Base-by-base conservation (phyloP, 2,888 invertebrate genomes). In the Drosophila lacicola region DNA sequence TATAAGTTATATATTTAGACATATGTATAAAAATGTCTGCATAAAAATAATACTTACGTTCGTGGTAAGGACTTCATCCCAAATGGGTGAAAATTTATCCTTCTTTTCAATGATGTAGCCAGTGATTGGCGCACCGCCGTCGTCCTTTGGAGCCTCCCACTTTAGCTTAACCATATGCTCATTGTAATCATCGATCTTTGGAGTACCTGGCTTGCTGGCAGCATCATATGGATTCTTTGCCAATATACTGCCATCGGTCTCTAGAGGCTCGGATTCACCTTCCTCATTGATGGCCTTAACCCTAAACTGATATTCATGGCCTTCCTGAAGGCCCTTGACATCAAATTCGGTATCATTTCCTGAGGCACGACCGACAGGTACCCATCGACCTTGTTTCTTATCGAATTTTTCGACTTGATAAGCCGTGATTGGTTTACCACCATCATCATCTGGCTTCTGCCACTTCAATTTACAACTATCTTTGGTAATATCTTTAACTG, bases 161-260 rank as follows among this genome's bases (percentile, higher is more conserved):
- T 95, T 95, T 60, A 99, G 95, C 92, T 97, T 96, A 54, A 98
- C 97, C 71, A 96, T 95, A 92, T 97, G 96, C 66, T 96, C 96
- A 91, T 97, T 97, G 95, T 98, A 98, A 90, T 98, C 98, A 50
- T 95, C 95, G 77, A 98, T 94, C 68, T 95, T 95, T 0, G 98
- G 98, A 41, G 95, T 95, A 41, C 97, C 96, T 3, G 98, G 98
- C 90, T 97, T 97, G 60, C 96, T 96, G 68, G 98, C 96, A 79
- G 95, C 94, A 90, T 97, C 97, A 91, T 95, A 99, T 79, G 99
- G 99, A 94, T 99, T 99, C 93, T 99, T 99, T 25, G 99, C 99
- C 17, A 96, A 91, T 69, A 96, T 97, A 3, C 96, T 95, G 85
- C 95, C 95, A 57, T 98, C 97, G n/a, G 98, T 97, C 92, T 97